phyloP scores from a whole-genome alignment of 1,140 invertebrate genomes.

The Rhizoglyphus robini region DNA sequence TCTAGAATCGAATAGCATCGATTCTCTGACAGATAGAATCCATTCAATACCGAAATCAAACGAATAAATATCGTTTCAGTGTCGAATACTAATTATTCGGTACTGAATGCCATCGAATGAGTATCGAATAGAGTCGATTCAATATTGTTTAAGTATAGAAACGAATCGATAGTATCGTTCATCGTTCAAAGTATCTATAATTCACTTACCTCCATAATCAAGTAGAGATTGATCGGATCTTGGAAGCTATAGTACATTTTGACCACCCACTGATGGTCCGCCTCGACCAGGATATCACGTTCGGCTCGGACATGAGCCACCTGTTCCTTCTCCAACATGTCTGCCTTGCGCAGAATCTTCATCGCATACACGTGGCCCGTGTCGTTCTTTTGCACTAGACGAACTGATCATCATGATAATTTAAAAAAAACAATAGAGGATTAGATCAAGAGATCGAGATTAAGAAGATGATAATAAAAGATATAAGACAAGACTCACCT shows the following conservation, averaged over 20 bases:
- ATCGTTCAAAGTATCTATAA: background rate
- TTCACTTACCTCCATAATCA: slow-evolving; percentile 76
- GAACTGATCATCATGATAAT: slow-evolving; percentile 46
- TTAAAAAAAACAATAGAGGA: no score
- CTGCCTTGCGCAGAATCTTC: slow-evolving; percentile 97
- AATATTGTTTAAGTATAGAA: background rate
- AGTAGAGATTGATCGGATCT: slow-evolving; percentile 95
- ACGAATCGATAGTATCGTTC: background rate
- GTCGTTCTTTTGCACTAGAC: slow-evolving; percentile 97
- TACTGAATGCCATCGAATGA: no score
- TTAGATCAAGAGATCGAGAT: background rate
- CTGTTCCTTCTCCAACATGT: slow-evolving; percentile 99
- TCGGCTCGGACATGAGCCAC: slow-evolving; percentile 97
- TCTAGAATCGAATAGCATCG: no score
- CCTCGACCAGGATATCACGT: slow-evolving; percentile 92
- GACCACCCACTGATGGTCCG: slow-evolving; percentile 99
- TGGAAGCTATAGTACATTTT: slow-evolving; percentile 99
- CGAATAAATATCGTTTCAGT: no score
- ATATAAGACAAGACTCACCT: slow-evolving; percentile 11
- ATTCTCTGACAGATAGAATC: no score
- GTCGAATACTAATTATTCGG: no score
- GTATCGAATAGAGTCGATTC: background rate
- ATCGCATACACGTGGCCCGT: slow-evolving; percentile 99
- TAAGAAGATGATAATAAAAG: background rate
- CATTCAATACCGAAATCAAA: no score